Percentiles rank a stretch among this genome's conserved stretches.
Evolutionary conservation across 1,140 invertebrate species (phyloP).

Genomic region (Solenopsis fugax): DNA sequence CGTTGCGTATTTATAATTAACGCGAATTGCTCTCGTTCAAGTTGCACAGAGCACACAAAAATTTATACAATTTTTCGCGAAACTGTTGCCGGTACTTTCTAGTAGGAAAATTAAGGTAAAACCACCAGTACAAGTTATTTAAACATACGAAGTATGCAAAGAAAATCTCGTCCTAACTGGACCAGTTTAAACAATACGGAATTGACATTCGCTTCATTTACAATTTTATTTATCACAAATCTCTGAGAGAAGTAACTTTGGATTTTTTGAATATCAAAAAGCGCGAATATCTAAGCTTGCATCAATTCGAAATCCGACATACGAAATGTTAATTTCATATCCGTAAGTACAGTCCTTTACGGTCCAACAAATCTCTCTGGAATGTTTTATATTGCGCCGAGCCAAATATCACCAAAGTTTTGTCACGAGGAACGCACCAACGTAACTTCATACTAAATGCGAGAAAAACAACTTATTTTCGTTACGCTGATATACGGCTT

Average conservation of each 20-base stretch:
- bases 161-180: not conserved
- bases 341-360: not conserved
- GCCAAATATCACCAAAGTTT: constrained; percentile 33
- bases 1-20: constrained; percentile 1
- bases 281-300: not conserved
- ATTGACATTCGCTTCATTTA: not conserved
- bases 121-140: not conserved
- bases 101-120: constrained; percentile 38
- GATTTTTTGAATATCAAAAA: not conserved
- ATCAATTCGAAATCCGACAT: not conserved
- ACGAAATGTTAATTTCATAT: constrained; percentile 22
- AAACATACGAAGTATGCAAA: constrained; percentile 6
- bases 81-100: not conserved
- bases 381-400: constrained; percentile 36
- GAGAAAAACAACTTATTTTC: constrained; percentile 12
- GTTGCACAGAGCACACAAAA: constrained; percentile 25
- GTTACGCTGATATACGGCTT: not conserved
- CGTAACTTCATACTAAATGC: constrained; percentile 19
- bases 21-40: constrained; percentile 15
- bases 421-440: constrained; percentile 20
- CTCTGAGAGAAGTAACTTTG: not conserved
- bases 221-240: constrained; percentile 12
- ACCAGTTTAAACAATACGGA: constrained; percentile 11
- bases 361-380: constrained; percentile 37
- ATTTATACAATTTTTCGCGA: constrained; percentile 13